These are phyloP conservation scores for Drosophila ogumai DNA, from an alignment of 1,140 invertebrate species.

Conservation along the genomic window DNA sequence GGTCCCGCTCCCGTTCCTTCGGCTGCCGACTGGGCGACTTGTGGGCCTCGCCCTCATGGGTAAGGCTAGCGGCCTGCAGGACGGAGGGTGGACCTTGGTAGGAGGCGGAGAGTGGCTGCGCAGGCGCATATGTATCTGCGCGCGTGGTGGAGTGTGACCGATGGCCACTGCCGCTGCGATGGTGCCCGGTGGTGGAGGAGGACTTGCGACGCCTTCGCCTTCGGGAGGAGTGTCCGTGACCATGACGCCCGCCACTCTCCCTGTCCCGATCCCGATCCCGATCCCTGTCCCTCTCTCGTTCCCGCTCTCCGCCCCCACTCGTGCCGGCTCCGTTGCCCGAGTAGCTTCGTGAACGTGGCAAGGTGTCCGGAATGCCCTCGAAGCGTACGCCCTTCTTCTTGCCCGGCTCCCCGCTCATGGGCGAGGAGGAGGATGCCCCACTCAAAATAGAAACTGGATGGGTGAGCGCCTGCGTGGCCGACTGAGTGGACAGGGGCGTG, in stretches of 20 bases:
- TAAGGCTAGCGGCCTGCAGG: conserved; percentile 46
- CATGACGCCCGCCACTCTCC: conserved; percentile 50
- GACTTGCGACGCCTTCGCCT: conserved; percentile 77
- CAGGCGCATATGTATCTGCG: conserved; percentile 76
- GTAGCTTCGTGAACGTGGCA: conserved; percentile 80
- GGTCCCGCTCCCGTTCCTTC: conserved; percentile 44
- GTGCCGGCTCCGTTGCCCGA: conserved; percentile 81
- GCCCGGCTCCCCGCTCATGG: conserved; percentile 74
- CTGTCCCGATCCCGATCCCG: conserved; percentile 32
- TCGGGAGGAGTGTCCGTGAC: conserved; percentile 57
- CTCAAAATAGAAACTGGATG: conserved; percentile 80
- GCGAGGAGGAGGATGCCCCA: conserved; percentile 77
- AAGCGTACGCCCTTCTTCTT: conserved; percentile 84
- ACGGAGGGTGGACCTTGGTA: conserved; percentile 72
- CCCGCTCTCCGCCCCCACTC: conserved; percentile 36
- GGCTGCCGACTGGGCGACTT: conserved; percentile 41
- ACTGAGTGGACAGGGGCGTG: conserved; percentile 69
- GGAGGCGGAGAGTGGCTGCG: conserved; percentile 77
- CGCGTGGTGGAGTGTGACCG: conserved; percentile 79
- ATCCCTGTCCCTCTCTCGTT: conserved; percentile 25
- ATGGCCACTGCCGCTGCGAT: conserved; percentile 73
- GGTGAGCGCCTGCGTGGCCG: conserved; percentile 54
- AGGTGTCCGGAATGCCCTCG: conserved; percentile 77
- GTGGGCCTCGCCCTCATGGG: conserved; percentile 23
- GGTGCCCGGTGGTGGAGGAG: conserved; percentile 50